Evolutionary conservation across 1,140 invertebrate species (phyloP).

Genomic region (Adelges cooleyi): DNA sequence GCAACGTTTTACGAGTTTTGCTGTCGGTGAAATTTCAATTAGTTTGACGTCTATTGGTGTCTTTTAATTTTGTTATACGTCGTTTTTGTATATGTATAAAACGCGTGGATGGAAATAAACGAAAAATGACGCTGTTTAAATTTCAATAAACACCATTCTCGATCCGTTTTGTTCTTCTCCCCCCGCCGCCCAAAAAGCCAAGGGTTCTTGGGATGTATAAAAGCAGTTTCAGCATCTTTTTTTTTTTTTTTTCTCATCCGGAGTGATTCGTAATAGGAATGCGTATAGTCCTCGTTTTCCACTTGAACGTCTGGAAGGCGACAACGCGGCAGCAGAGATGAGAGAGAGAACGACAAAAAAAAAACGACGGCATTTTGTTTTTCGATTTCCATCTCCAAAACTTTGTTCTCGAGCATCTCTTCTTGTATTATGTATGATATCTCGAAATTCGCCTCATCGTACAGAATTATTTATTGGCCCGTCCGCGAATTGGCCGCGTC

Average conservation of each 20-base stretch:
- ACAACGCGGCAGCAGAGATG: background rate
- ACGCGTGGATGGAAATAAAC: background rate
- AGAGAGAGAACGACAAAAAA: background rate
- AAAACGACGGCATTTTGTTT: slow-evolving; percentile 9
- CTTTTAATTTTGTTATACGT: slow-evolving; percentile 15
- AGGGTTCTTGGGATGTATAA: slow-evolving; percentile 9
- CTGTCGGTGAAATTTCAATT: background rate
- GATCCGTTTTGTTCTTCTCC: slow-evolving; percentile 9
- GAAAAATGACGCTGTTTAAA: slow-evolving; percentile 12
- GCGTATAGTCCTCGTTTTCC: background rate
- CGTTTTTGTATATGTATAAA: no score
- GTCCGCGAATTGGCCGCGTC: background rate
- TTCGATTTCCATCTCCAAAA: slow-evolving; percentile 21
- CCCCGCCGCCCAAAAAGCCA: background rate
- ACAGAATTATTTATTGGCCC: background rate
- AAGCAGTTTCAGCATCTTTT: slow-evolving; percentile 13
- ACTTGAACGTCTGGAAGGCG: slow-evolving; percentile 12
- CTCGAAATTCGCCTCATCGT: slow-evolving; percentile 1
- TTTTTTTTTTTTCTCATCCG: background rate
- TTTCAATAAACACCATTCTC: slow-evolving; percentile 24
- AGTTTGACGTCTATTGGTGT: background rate
- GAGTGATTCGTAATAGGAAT: background rate
- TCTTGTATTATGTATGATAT: slow-evolving; percentile 8
- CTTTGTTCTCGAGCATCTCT: slow-evolving; percentile 1
- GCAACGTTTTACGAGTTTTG: background rate